Percentiles rank a stretch among this genome's conserved stretches.
Evolutionary conservation across 37 sponge, comb jelly and placozoan species (phyloP).

Genomic region (Chondrosia reniformis): DNA sequence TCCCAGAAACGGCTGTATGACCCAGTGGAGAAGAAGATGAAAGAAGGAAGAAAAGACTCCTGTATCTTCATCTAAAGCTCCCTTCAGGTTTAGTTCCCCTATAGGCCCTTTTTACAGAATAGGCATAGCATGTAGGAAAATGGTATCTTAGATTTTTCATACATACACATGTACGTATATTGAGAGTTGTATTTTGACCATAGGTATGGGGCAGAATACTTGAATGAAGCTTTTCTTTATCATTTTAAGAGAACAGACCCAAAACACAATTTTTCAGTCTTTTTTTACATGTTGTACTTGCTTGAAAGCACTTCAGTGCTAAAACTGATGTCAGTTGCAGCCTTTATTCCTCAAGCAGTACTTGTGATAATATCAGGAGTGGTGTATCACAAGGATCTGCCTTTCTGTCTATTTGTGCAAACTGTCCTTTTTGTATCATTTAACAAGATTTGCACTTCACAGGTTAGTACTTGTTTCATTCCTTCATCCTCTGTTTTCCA

Average conservation of each 20-base stretch:
- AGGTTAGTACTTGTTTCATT: constrained; percentile 34
- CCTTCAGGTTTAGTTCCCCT: too few species aligned
- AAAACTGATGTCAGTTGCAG: constrained; percentile 42
- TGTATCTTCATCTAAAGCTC: too few species aligned
- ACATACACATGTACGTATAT: too few species aligned
- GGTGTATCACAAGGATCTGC: constrained; percentile 44
- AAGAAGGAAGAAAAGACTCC: too few species aligned
- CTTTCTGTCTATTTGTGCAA: constrained; percentile 82
- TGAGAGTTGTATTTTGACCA: too few species aligned
- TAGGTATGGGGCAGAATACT: constrained; percentile 86
- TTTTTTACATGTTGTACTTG: constrained; percentile 93
- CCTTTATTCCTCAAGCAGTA: constrained; percentile 86
- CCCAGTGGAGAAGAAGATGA: too few species aligned
- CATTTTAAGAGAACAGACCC: constrained; percentile 85
- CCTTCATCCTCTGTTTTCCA: not conserved
- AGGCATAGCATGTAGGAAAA: too few species aligned
- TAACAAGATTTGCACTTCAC: constrained; percentile 99
- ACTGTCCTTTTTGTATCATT: constrained; percentile 93
- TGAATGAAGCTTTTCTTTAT: constrained; percentile 90
- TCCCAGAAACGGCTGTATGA: too few species aligned
- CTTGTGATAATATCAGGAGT: constrained; percentile 54
- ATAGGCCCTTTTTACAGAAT: too few species aligned
- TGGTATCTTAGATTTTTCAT: too few species aligned
- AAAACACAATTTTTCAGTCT: constrained; percentile 96
- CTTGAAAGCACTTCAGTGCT: constrained; percentile 49